These are phyloP conservation scores for Bos indicus DNA, from an alignment of 2,113 vertebrate genomes.

Conservation along the genomic window DNA sequence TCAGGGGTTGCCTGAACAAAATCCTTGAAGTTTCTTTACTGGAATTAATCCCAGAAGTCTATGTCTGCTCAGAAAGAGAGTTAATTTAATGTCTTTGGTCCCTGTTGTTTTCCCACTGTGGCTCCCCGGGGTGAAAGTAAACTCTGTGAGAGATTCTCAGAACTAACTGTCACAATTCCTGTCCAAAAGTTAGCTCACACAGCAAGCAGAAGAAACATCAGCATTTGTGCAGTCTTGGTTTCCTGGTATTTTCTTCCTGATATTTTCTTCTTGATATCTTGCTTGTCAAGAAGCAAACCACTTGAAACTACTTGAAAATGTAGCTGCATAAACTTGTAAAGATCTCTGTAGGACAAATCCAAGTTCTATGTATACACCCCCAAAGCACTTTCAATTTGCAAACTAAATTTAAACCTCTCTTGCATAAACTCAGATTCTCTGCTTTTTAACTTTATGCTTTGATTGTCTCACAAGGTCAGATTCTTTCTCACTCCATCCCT, in stretches of 20 bases:
- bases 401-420: not conserved
- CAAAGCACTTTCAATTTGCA: not conserved
- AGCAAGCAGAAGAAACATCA: not conserved
- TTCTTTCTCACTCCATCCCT: not conserved
- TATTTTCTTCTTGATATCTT: not conserved
- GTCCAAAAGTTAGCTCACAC: not conserved
- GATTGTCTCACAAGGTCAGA: not conserved
- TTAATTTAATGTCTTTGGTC: not conserved
- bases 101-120: not conserved
- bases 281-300: not conserved
- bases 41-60: not conserved
- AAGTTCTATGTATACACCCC: not conserved
- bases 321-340: not conserved
- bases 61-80: not conserved
- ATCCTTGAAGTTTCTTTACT: not conserved
- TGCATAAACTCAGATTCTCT: not conserved
- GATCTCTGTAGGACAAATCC: not conserved
- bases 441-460: not conserved
- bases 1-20: not conserved
- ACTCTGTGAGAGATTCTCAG: not conserved
- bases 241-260: not conserved
- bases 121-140: not conserved
- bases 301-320: not conserved
- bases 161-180: not conserved
- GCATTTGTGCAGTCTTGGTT: not conserved